Conservation (phyloP, 2,797 vertebrate genomes). For the Carapus acus region DNA sequence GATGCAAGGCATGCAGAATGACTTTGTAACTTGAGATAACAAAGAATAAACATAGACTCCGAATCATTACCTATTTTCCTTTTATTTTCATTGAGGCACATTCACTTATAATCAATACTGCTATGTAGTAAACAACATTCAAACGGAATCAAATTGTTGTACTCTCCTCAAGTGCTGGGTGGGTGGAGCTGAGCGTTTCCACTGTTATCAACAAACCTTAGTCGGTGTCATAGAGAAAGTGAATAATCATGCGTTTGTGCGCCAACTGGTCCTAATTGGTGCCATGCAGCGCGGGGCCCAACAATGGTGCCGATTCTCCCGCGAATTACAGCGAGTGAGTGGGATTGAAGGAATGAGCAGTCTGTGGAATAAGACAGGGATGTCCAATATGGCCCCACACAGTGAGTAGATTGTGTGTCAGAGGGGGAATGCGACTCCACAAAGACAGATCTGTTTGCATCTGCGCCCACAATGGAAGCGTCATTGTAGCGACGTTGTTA, state of each 20-base stretch:
- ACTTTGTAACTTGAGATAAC: no score
- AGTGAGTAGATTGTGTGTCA: slow-evolving; percentile 58
- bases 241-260: slow-evolving; percentile 66
- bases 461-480: slow-evolving; percentile 35
- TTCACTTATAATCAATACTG: no score
- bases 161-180: no score
- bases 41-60: no score
- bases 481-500: slow-evolving; percentile 12
- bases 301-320: slow-evolving; percentile 71
- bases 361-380: slow-evolving; percentile 56
- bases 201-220: slow-evolving; percentile 10
- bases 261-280: slow-evolving; percentile 62
- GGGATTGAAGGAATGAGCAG: slow-evolving; percentile 56
- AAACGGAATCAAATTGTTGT: no score
- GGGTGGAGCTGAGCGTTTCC: slow-evolving; percentile 21
- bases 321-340: slow-evolving; percentile 44
- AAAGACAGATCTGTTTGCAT: slow-evolving; percentile 62
- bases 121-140: no score
- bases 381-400: slow-evolving; percentile 65
- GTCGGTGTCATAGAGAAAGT: slow-evolving; percentile 30
- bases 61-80: no score
- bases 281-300: slow-evolving; percentile 54
- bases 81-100: no score
- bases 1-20: no score
- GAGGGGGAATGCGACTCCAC: slow-evolving; percentile 42